A percentile compares a stretch with the other conserved stretches of the same genome.
phyloP scores from a whole-genome alignment of 2,888 invertebrate species.

The Coremacera marginata region DNA sequence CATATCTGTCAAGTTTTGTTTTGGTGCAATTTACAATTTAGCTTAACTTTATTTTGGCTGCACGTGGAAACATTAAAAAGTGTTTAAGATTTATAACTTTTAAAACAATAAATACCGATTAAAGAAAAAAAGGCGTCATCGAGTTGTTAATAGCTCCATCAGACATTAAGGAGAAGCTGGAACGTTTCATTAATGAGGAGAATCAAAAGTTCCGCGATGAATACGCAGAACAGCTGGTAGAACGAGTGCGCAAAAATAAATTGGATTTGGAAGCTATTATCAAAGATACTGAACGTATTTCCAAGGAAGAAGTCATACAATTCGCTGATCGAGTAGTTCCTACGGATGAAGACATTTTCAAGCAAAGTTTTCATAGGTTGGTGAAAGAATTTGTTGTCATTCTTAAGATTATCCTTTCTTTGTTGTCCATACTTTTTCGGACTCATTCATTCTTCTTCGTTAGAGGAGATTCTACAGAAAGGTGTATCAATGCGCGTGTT shows the following conservation, averaged over 20 bases:
- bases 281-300: conserved; percentile 83
- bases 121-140: no score
- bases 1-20: no score
- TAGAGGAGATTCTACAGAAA: conserved; percentile 88
- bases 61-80: no score
- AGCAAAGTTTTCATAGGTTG: conserved; percentile 71
- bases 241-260: conserved; percentile 74
- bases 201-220: conserved; percentile 78
- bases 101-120: no score
- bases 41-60: no score
- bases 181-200: conserved; percentile 76
- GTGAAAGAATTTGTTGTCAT: conserved; percentile 23
- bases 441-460: conserved; percentile 85
- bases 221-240: conserved; percentile 74
- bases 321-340: conserved; percentile 86
- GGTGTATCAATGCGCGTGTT: conserved; percentile 86
- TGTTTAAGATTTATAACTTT: no score
- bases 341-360: conserved; percentile 81
- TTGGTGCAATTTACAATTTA: no score
- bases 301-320: conserved; percentile 85
- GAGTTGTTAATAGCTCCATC: no score
- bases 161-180: conserved; percentile 69
- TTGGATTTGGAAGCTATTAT: conserved; percentile 81
- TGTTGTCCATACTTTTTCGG: conserved; percentile 54
- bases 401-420: neutral